A percentile compares a stretch with the other conserved stretches of the same genome.
Evolutionary conservation across 2,888 invertebrate genomes (phyloP).

Genomic region (Suillia variegata): DNA sequence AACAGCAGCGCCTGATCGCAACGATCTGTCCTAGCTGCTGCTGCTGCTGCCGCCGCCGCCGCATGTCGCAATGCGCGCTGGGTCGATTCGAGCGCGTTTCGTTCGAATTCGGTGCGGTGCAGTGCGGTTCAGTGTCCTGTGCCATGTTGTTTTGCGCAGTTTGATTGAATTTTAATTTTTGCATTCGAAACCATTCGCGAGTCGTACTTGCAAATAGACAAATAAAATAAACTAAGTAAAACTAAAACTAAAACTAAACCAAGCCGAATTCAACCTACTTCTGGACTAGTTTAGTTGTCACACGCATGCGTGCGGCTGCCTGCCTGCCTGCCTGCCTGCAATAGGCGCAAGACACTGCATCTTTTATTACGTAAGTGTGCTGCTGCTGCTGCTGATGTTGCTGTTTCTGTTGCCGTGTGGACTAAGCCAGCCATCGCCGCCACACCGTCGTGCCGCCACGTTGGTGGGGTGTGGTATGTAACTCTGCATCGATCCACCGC

Average conservation of each 20-base stretch:
- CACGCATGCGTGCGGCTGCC: constrained; percentile 29
- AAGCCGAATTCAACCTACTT: constrained; percentile 36
- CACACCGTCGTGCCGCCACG: too few species aligned
- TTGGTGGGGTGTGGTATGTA: constrained; percentile 22
- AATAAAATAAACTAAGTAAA: constrained; percentile 25
- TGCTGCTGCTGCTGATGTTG: constrained; percentile 5
- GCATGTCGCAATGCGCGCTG: not conserved
- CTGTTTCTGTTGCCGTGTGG: too few species aligned
- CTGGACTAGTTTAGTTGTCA: constrained; percentile 25
- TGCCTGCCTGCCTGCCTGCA: too few species aligned
- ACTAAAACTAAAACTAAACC: constrained; percentile 27
- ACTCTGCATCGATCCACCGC: too few species aligned
- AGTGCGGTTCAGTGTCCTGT: constrained; percentile 26
- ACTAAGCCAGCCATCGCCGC: not conserved
- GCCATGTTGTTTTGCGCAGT: constrained; percentile 43
- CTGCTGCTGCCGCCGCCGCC: not conserved
- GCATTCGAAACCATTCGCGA: constrained; percentile 44
- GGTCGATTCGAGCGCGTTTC: not conserved
- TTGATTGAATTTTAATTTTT: constrained; percentile 50
- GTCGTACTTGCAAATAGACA: too few species aligned
- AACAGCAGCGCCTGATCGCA: not conserved
- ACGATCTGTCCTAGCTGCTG: too few species aligned
- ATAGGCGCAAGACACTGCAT: constrained; percentile 28
- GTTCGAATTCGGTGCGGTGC: too few species aligned
- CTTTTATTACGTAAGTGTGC: constrained; percentile 41